Percentiles rank a stretch among this genome's conserved stretches.
phyloP scores from a whole-genome alignment of 2,888 invertebrate genomes.

The Eristalinus sepulchralis region DNA sequence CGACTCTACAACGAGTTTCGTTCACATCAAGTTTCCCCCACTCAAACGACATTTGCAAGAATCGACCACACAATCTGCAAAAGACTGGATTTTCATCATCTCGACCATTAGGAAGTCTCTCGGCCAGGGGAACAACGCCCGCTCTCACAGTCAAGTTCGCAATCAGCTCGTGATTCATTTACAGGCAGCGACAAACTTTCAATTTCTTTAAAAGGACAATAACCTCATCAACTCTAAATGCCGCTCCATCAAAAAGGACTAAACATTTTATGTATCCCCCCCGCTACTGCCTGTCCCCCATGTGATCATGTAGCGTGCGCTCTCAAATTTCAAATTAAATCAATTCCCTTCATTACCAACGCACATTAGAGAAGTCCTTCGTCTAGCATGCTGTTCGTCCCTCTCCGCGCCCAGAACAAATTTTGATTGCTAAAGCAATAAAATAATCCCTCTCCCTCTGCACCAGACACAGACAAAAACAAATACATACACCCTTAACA shows the following conservation, averaged over 20 bases:
- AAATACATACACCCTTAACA: background rate
- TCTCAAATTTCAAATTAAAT: constrained; percentile 49
- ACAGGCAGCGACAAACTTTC: background rate
- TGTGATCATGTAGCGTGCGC: constrained; percentile 2
- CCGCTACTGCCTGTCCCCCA: background rate
- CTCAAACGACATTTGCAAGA: no score
- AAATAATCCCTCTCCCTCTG: constrained; percentile 28
- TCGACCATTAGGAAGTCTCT: background rate
- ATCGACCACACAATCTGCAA: no score
- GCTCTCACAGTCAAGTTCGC: background rate
- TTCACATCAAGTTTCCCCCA: no score
- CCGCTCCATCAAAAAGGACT: background rate
- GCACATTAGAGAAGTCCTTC: constrained; percentile 9
- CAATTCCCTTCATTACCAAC: constrained; percentile 54
- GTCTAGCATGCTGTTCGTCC: background rate
- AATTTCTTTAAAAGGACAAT: background rate
- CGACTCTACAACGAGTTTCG: no score
- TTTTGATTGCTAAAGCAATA: constrained; percentile 44
- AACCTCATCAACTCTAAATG: constrained; percentile 6
- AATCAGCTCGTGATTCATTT: background rate
- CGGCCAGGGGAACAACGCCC: background rate
- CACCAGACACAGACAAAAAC: background rate
- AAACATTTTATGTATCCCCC: background rate
- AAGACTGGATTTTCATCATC: background rate
- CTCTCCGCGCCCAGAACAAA: background rate